A percentile compares a stretch with the other conserved stretches of the same genome.
phyloP scores from a whole-genome alignment of 2,113 vertebrate species.

The Ammodytes dubius region DNA sequence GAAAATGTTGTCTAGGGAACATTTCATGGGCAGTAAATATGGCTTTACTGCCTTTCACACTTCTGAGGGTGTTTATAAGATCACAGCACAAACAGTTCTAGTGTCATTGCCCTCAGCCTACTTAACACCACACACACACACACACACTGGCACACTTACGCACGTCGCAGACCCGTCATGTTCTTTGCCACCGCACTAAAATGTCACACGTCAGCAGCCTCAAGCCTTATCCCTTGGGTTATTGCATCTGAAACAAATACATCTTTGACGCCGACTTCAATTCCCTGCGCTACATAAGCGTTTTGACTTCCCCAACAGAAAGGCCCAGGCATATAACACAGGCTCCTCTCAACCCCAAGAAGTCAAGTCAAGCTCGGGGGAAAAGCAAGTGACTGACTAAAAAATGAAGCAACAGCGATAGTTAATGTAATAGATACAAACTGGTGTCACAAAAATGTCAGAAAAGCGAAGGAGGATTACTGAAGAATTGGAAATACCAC shows the following conservation, averaged over 20 bases:
- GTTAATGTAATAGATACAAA: constrained; percentile 69
- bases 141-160: constrained; percentile 54
- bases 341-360: constrained; percentile 51
- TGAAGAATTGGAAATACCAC: constrained; percentile 82
- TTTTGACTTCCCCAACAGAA: constrained; percentile 51
- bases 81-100: constrained; percentile 55
- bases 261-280: constrained; percentile 54
- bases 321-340: constrained; percentile 42
- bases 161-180: constrained; percentile 35
- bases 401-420: constrained; percentile 50
- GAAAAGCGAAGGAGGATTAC: constrained; percentile 79
- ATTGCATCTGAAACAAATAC: constrained; percentile 69
- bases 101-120: constrained; percentile 67
- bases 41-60: constrained; percentile 42
- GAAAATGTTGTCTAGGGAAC: constrained; percentile 1
- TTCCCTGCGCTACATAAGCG: constrained; percentile 49
- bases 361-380: constrained; percentile 55
- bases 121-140: constrained; percentile 56
- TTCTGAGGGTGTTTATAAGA: constrained; percentile 62
- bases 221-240: constrained; percentile 67
- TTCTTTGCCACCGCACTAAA: constrained; percentile 31
- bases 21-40: constrained; percentile 6
- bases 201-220: constrained; percentile 58
- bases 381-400: constrained; percentile 38
- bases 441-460: constrained; percentile 73